Conservation (phyloP, 2,888 invertebrate species). For the Hirtodrosophila trivittata region DNA sequence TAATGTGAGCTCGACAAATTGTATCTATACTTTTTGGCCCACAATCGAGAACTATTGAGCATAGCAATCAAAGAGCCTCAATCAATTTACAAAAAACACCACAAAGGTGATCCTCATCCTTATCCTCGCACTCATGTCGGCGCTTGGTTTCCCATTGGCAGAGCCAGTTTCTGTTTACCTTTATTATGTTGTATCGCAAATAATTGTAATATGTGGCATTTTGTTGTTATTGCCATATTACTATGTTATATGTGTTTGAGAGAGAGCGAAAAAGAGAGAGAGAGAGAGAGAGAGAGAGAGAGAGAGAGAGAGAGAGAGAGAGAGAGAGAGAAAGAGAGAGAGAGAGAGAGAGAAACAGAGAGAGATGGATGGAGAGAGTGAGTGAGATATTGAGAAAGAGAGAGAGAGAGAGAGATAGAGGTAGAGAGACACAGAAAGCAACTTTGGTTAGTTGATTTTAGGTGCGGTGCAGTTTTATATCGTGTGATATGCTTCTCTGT, state of each 20-base stretch:
- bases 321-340: slow-evolving; percentile 5
- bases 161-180: slow-evolving; percentile 6
- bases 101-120: slow-evolving; percentile 1
- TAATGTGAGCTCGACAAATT: background rate
- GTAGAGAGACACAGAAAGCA: slow-evolving; percentile 6
- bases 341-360: too few species aligned
- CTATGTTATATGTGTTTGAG: background rate
- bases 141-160: slow-evolving; percentile 7
- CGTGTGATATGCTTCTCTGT: too few species aligned
- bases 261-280: too few species aligned
- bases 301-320: slow-evolving; percentile 1
- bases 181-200: slow-evolving; percentile 11
- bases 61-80: slow-evolving; percentile 23
- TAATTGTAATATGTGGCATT: slow-evolving; percentile 16
- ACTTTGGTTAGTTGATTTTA: too few species aligned
- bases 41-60: slow-evolving; percentile 9
- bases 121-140: background rate
- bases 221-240: too few species aligned
- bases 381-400: slow-evolving; percentile 1
- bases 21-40: slow-evolving; percentile 10
- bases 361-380: too few species aligned
- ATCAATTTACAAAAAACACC: slow-evolving; percentile 10
- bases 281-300: background rate
- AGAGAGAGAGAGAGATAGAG: slow-evolving; percentile 2
- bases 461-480: too few species aligned